Conservation (phyloP, 2,113 vertebrate genomes). For the Ginglymostoma cirratum region DNA sequence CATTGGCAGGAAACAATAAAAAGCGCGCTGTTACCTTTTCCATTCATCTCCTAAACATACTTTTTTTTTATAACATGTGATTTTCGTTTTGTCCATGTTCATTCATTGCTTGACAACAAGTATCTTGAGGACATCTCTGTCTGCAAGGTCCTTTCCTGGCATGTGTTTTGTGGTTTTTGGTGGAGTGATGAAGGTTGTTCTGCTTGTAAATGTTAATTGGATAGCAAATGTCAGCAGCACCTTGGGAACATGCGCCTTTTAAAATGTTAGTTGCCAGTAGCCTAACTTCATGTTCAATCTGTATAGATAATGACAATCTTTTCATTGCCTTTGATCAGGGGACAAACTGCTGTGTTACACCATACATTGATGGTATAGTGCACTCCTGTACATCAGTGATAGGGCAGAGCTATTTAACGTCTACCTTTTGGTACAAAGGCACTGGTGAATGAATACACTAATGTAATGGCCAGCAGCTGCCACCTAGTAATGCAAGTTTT, state of each 20-base stretch:
- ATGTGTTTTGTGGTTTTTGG: conserved; percentile 7
- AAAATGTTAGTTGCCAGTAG: conserved; percentile 32
- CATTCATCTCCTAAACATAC: background rate
- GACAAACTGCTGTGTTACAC: background rate
- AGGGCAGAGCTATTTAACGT: conserved; percentile 5
- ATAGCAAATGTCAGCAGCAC: conserved; percentile 30
- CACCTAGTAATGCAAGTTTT: background rate
- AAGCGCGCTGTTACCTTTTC: background rate
- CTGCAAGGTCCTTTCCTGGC: background rate
- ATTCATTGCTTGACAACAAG: background rate
- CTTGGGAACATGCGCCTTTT: conserved; percentile 16
- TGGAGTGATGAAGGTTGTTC: conserved; percentile 29
- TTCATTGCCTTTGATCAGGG: conserved; percentile 34
- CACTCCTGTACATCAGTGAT: background rate
- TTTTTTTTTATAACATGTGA: background rate
- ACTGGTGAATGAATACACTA: background rate
- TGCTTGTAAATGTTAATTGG: conserved; percentile 36
- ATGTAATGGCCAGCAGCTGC: conserved; percentile 15
- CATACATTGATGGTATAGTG: background rate
- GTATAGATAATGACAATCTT: conserved; percentile 22
- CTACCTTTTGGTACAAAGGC: conserved; percentile 17
- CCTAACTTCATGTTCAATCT: conserved; percentile 23
- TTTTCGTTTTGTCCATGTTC: background rate
- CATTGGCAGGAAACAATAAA: background rate
- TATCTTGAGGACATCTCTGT: background rate